phyloP scores from a whole-genome alignment of 2,888 invertebrate genomes.

The Anagyrus pseudococci region DNA sequence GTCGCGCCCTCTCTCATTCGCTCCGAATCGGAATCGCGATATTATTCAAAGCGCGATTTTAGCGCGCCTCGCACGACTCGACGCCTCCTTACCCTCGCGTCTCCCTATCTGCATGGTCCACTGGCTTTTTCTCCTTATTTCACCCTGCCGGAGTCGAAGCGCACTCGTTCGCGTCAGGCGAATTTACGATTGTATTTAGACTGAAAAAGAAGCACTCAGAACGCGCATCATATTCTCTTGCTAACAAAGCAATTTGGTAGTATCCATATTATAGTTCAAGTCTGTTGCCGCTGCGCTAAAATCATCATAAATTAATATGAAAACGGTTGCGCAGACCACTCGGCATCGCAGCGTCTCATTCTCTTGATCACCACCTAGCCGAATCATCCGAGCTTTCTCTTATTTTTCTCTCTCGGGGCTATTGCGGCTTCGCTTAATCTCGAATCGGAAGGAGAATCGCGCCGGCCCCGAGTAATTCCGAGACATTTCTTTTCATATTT shows the following conservation, averaged over 20 bases:
- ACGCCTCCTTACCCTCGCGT: not conserved
- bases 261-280: too few species aligned
- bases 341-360: too few species aligned
- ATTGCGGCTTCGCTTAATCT: conserved; percentile 28
- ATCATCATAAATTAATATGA: too few species aligned
- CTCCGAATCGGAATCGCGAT: conserved; percentile 52
- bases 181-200: conserved; percentile 34
- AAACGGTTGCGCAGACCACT: too few species aligned
- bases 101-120: not conserved
- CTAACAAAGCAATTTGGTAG: too few species aligned
- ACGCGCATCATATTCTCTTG: too few species aligned
- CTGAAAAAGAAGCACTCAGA: too few species aligned
- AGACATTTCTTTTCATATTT: conserved; percentile 40
- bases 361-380: too few species aligned
- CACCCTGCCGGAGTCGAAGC: conserved; percentile 29
- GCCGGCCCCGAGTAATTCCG: conserved; percentile 29
- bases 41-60: conserved; percentile 60
- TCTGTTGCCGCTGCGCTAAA: too few species aligned
- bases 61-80: not conserved
- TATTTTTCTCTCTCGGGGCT: not conserved
- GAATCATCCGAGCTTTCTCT: not conserved
- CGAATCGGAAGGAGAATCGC: conserved; percentile 15
- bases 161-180: conserved; percentile 38
- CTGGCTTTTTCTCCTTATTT: conserved; percentile 34
- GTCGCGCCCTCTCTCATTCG: conserved; percentile 35